Conservation (phyloP, 2,797 vertebrate genomes). For the Pangasius sanitwongsei region DNA sequence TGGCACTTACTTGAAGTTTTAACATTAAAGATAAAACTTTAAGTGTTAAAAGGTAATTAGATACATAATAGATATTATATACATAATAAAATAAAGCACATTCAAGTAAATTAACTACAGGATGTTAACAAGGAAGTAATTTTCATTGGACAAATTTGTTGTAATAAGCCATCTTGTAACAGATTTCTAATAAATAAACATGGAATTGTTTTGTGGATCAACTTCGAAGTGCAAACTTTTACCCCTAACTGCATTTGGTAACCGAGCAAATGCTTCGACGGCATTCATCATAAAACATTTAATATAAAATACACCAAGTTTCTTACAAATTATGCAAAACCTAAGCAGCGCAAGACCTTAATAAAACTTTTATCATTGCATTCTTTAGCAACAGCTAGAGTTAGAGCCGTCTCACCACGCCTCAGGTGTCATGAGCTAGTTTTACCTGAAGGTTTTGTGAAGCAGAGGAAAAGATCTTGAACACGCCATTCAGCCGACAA, state of each 20-base stretch:
- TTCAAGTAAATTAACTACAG: background rate
- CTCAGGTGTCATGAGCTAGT: background rate
- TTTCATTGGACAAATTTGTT: background rate
- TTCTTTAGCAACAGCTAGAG: background rate
- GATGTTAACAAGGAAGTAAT: background rate
- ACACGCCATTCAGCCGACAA: background rate
- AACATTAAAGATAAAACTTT: background rate
- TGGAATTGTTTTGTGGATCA: background rate
- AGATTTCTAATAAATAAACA: too few relatives aligned
- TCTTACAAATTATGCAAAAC: background rate
- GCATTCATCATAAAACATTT: background rate
- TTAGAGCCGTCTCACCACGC: background rate
- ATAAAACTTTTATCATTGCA: background rate
- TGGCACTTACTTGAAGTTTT: background rate
- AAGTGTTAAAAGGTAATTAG: background rate
- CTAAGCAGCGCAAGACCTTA: background rate
- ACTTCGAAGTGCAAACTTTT: background rate
- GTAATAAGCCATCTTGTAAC: background rate
- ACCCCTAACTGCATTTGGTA: background rate
- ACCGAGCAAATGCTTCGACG: background rate
- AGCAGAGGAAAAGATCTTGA: constrained; percentile 23
- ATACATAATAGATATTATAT: too few relatives aligned
- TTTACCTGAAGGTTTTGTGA: background rate
- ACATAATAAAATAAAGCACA: too few relatives aligned
- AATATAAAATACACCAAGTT: background rate